Conservation (phyloP, 2,888 invertebrate genomes). For the Brachylomia viminalis region DNA sequence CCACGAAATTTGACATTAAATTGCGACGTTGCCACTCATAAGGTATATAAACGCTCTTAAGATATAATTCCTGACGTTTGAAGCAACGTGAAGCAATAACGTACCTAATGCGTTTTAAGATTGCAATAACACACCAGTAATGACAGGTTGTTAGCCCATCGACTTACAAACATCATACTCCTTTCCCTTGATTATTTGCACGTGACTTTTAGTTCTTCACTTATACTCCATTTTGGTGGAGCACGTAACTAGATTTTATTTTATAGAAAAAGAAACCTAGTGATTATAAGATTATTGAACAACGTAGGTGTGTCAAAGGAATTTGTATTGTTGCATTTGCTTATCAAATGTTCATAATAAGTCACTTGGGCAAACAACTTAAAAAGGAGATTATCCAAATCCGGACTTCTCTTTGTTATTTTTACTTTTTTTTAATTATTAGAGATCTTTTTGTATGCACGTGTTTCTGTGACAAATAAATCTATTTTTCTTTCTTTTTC, state of each 20-base stretch:
- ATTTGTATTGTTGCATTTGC: constrained; percentile 22
- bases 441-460: too few species aligned
- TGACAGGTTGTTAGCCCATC: constrained; percentile 49
- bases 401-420: too few species aligned
- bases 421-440: too few species aligned
- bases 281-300: background rate
- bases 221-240: constrained; percentile 7
- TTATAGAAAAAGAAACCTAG: background rate
- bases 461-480: too few species aligned
- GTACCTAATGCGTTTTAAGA: constrained; percentile 51
- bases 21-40: too few species aligned
- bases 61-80: constrained; percentile 49
- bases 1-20: too few species aligned
- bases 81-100: constrained; percentile 54
- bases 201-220: constrained; percentile 38
- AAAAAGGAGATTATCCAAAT: too few species aligned
- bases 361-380: constrained; percentile 40
- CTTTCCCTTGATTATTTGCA: constrained; percentile 52
- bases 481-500: too few species aligned
- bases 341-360: constrained; percentile 30
- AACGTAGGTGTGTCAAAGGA: constrained; percentile 34
- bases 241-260: background rate
- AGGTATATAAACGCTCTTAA: too few species aligned
- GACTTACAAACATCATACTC: constrained; percentile 41
- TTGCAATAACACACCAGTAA: constrained; percentile 58